Base-by-base conservation (phyloP, 2,888 invertebrate genomes). In the Oscheius sp. region DNA sequence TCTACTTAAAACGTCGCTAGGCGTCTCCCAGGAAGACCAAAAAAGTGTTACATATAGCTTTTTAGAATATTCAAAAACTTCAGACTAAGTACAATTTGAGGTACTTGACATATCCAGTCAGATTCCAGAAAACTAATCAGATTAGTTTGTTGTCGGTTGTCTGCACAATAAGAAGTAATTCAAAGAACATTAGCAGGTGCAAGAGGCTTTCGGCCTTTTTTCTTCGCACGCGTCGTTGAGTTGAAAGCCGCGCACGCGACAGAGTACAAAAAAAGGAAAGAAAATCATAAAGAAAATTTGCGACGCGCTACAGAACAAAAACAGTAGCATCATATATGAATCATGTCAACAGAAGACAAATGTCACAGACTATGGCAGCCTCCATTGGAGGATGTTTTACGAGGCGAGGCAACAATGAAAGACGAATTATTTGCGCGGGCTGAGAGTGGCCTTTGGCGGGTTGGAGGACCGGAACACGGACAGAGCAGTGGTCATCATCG, bases 371-470 rank as follows among this genome's bases (percentile, higher is more conserved):
- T 41, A 41, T 20, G 41, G 41, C 41, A 41, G 41, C 41, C 41
- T 14, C 47, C 17, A 3, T 3, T 3, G 24, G 47, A 12, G 20
- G 54, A 54, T 54, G 14, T 54, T 54, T 54, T 54, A 54, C 54
- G 54, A 54, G 33, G 54, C 33, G 54, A 22, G 14, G 45, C 20
- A 47, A 54, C 54, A 54, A 32, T 54, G 32, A 54, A 54, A 54
- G n/a, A 54, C 33, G 20, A 54, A 32, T 54, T 54, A 54, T 54
- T 54, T 54, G 54, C 33, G 54, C 54, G 54, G 50, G 50, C 50
- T 20, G 54, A n/a, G 44, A 41, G 59, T 44, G 54, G 59, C 44
- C 41, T 59, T 59, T 44, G 59, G 44, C 59, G 38, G 59, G 50
- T 33, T n/a, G 32, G 24, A 59, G 59, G 44, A 54, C 54, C 33